phyloP scores from a whole-genome alignment of 2,888 invertebrate genomes.

The Xiphydria camelus region DNA sequence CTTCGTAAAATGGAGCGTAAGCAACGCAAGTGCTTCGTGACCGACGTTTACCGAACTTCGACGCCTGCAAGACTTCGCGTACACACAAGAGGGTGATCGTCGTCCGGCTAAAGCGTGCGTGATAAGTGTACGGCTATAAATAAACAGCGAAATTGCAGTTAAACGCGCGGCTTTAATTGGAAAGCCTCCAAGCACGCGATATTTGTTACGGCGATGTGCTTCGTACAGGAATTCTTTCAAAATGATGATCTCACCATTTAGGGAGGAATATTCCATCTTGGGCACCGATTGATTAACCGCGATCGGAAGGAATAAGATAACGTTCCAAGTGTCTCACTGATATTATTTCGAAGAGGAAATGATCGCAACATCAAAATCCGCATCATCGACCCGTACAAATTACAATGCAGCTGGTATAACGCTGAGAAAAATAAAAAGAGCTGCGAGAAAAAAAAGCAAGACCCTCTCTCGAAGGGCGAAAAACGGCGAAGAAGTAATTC shows the following conservation, averaged over 20 bases:
- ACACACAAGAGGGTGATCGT: conserved; percentile 35
- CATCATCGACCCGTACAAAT: no score
- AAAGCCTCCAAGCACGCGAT: conserved; percentile 42
- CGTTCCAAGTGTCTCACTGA: no score
- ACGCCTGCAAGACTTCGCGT: neutral
- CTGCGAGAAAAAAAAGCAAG: no score
- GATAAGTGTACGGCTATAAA: conserved; percentile 46
- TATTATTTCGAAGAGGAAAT: no score
- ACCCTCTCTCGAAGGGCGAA: no score
- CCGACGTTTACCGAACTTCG: conserved; percentile 36
- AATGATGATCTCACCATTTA: conserved; percentile 29
- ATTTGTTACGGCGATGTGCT: conserved; percentile 39
- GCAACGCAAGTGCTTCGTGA: conserved; percentile 22
- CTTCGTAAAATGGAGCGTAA: no score
- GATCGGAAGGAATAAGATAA: no score
- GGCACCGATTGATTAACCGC: neutral
- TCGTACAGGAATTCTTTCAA: conserved; percentile 43
- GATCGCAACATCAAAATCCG: no score
- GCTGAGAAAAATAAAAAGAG: no score
- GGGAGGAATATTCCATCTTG: conserved; percentile 5
- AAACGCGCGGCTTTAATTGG: conserved; percentile 45
- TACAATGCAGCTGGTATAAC: no score
- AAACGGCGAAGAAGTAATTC: no score
- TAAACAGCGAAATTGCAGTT: conserved; percentile 45
- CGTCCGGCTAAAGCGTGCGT: conserved; percentile 36